Base-by-base conservation (phyloP, 2,113 vertebrate genomes). In the Catharus minimus region DNA sequence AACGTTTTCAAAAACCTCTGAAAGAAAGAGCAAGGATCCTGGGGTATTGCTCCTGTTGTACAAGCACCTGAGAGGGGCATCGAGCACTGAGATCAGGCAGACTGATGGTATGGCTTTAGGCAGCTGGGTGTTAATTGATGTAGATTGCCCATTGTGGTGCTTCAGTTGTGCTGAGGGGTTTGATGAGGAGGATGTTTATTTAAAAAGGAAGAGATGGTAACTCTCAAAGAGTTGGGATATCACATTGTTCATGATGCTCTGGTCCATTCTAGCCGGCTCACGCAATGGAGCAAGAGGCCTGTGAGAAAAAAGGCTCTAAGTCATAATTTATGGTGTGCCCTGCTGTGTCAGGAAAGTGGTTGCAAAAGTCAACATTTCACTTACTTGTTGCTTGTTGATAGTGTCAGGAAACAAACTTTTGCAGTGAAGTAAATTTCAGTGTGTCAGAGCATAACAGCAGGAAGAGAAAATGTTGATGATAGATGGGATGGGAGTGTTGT, bases 341-440 rank as follows among this genome's bases (percentile, higher is more conserved):
- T 19, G 17, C 36, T 50, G 33, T 81, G 79, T 58, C 44, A 86
- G 69, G 53, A 93, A 92, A 92, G 38, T 84, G 75, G 68, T 33
- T 4, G 3, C 52, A 78, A 84, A 89, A 89, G 89, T 44, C 55
- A 77, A 13, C 33, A 26, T 78, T 90, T 86, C 60, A 68, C 33
- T 94, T 60, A 46, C 66, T 87, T 85, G 33, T 24, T 60, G 43
- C 39, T 88, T 76, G 43, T 43, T 92, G 46, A 23, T 82, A 27
- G 26, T 69, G 36, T 55, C 52, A 67, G 60, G 56, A 94, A 93
- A 61, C 41, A 86, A 84, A 62, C 19, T 90, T 90, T 19, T 46
- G 28, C 55, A 47, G 14, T 61, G 13, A n/a, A 82, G 41, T 57
- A 39, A 68, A 52, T 21, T 79, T 88, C 80, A 87, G 32, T 22